Evolutionary conservation across 2,797 vertebrate genomes (phyloP).

Genomic region (Sus cebifrons): DNA sequence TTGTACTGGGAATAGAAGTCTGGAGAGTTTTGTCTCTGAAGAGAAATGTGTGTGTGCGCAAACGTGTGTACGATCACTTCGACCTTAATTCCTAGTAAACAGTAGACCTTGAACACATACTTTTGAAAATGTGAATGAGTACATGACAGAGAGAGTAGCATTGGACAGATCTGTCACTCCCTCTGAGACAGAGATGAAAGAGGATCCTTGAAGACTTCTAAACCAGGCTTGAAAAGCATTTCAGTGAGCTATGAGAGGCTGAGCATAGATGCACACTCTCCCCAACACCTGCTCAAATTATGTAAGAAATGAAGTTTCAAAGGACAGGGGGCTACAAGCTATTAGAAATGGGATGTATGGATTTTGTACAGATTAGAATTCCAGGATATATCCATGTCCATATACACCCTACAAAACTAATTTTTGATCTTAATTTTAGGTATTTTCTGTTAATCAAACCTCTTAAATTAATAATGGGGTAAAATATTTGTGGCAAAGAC

Average conservation of each 20-base stretch:
- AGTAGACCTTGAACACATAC: background rate
- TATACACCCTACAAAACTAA: background rate
- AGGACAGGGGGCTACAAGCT: background rate
- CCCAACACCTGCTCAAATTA: background rate
- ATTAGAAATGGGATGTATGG: background rate
- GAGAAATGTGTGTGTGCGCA: background rate
- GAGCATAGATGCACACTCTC: background rate
- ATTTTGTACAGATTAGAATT: background rate
- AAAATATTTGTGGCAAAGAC: background rate
- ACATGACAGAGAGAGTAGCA: background rate
- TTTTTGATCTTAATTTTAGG: background rate
- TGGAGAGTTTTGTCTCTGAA: background rate
- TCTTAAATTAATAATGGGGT: background rate
- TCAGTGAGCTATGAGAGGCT: background rate
- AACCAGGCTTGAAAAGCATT: background rate
- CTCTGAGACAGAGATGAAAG: background rate
- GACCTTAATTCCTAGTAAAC: background rate
- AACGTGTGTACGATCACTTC: background rate
- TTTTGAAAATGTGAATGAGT: background rate
- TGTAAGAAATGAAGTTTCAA: background rate
- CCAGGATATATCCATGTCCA: background rate
- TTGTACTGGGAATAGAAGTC: background rate
- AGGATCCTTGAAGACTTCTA: background rate
- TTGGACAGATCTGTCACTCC: background rate
- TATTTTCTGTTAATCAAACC: constrained; percentile 1